A percentile compares a stretch with the other conserved stretches of the same genome.
phyloP scores from a whole-genome alignment of 2,888 invertebrate species.

The Trissolcus japonicus region DNA sequence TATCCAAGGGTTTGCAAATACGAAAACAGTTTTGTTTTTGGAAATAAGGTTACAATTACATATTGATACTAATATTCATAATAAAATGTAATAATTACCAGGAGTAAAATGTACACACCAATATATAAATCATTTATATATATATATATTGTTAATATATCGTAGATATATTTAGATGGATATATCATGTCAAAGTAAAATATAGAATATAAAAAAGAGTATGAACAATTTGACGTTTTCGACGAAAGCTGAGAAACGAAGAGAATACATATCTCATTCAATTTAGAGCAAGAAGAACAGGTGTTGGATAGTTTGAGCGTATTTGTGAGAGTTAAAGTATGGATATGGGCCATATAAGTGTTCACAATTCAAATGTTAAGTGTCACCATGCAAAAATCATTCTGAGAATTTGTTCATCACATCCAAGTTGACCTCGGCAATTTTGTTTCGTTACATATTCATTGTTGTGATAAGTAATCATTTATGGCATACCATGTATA shows the following conservation, averaged over 20 bases:
- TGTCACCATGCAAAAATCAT: constrained; percentile 36
- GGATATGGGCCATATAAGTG: constrained; percentile 52
- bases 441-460: too few relatives aligned
- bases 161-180: constrained; percentile 13
- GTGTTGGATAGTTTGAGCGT: constrained; percentile 65
- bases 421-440: too few relatives aligned
- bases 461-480: too few relatives aligned
- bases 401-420: neutral
- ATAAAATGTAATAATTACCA: constrained; percentile 16
- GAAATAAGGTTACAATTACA: constrained; percentile 9
- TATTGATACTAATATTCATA: constrained; percentile 14
- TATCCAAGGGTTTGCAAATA: constrained; percentile 13
- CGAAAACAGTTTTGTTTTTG: neutral
- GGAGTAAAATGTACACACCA: constrained; percentile 23
- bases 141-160: constrained; percentile 19
- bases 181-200: constrained; percentile 38
- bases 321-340: constrained; percentile 58
- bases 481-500: too few relatives aligned
- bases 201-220: constrained; percentile 23
- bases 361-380: constrained; percentile 35
- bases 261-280: constrained; percentile 59
- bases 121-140: constrained; percentile 13
- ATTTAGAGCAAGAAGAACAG: constrained; percentile 71
- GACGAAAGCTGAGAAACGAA: constrained; percentile 60
- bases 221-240: constrained; percentile 58